Conservation (phyloP, 2,888 invertebrate species). For the Drepana falcataria region DNA sequence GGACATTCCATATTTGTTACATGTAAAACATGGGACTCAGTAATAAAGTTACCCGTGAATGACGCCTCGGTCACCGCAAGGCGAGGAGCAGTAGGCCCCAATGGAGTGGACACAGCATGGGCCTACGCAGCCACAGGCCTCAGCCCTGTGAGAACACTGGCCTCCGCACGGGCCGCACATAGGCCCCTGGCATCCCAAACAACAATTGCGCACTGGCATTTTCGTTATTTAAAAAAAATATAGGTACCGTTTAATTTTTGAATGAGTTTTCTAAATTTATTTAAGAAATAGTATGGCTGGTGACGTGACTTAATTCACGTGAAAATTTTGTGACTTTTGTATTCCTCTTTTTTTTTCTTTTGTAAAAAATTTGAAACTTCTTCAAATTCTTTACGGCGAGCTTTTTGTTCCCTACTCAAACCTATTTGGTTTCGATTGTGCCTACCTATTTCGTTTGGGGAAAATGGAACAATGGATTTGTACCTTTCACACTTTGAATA, state of each 20-base stretch:
- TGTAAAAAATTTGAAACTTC: too few species aligned
- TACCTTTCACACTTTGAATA: too few species aligned
- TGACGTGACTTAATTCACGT: too few species aligned
- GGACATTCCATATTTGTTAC: too few species aligned
- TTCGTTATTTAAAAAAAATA: slow-evolving; percentile 9
- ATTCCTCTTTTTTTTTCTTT: too few species aligned
- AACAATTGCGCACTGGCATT: slow-evolving; percentile 70
- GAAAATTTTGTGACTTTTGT: too few species aligned
- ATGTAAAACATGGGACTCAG: too few species aligned
- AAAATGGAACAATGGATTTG: too few species aligned
- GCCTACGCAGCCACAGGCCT: slow-evolving; percentile 34
- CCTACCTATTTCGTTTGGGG: too few species aligned
- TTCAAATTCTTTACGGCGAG: too few species aligned
- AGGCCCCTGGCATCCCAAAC: slow-evolving; percentile 57
- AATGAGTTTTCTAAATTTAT: neutral
- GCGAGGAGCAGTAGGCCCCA: slow-evolving; percentile 38
- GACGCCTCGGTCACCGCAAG: slow-evolving; percentile 44
- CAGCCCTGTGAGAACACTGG: slow-evolving; percentile 28
- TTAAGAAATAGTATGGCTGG: neutral
- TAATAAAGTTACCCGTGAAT: slow-evolving; percentile 53
- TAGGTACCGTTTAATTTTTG: neutral
- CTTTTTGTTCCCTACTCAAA: too few species aligned
- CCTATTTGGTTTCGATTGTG: too few species aligned
- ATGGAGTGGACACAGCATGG: slow-evolving; percentile 52
- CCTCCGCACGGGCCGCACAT: slow-evolving; percentile 50